phyloP scores from a whole-genome alignment of 2,888 invertebrate genomes.

The Diplazon laetatorius region DNA sequence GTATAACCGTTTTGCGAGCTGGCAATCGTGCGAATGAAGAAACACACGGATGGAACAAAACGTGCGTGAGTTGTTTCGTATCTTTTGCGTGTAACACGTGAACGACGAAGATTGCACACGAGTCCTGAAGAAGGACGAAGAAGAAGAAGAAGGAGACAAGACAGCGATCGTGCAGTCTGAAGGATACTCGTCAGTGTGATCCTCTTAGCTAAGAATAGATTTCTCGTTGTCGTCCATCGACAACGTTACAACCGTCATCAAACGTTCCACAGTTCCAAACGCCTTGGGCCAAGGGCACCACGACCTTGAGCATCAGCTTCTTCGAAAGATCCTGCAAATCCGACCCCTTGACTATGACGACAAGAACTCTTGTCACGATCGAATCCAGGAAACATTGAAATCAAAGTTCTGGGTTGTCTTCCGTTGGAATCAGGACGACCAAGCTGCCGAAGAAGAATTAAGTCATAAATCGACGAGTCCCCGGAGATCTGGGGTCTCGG shows the following conservation, averaged over 20 bases:
- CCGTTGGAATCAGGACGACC: not conserved
- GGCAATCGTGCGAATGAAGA: conserved; percentile 55
- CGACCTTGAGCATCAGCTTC: too few relatives aligned
- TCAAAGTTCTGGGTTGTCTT: conserved; percentile 5
- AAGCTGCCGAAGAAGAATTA: conserved; percentile 34
- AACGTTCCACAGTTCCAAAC: too few relatives aligned
- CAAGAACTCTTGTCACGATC: too few relatives aligned
- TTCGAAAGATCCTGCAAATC: too few relatives aligned
- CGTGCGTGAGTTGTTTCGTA: conserved; percentile 39
- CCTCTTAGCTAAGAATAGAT: conserved; percentile 50
- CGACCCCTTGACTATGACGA: too few relatives aligned
- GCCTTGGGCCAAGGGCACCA: too few relatives aligned
- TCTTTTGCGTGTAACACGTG: conserved; percentile 30
- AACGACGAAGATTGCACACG: conserved; percentile 35
- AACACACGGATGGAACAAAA: conserved; percentile 35
- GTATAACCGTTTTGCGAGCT: conserved; percentile 65
- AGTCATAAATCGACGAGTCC: conserved; percentile 44
- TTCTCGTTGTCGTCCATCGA: conserved; percentile 4
- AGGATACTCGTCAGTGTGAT: conserved; percentile 37
- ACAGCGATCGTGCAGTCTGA: conserved; percentile 43
- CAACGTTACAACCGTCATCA: conserved; percentile 9
- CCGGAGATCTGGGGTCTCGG: conserved; percentile 4
- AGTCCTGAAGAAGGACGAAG: conserved; percentile 9
- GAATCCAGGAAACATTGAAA: conserved; percentile 35
- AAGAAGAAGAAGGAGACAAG: conserved; percentile 41